phyloP scores from a whole-genome alignment of 2,113 vertebrate genomes.

The Pardalotus punctatus region DNA sequence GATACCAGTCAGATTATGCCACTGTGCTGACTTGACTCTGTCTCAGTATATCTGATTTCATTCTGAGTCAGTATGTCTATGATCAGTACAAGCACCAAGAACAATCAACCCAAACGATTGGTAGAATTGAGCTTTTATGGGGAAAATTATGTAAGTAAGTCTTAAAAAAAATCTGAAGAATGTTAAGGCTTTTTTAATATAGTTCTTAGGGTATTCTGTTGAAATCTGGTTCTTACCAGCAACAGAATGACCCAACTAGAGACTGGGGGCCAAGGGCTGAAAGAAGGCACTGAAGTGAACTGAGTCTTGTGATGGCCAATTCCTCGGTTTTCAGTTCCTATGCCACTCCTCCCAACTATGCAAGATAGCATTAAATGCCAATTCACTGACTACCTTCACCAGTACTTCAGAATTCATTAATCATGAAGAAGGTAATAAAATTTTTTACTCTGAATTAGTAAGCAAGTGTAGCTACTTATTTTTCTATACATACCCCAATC shows the following conservation, averaged over 20 bases:
- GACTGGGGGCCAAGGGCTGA: background rate
- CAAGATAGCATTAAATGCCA: background rate
- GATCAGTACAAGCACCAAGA: background rate
- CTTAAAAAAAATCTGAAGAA: background rate
- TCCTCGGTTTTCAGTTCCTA: background rate
- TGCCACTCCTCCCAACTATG: background rate
- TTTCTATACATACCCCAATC: conserved; percentile 85
- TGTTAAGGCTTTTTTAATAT: background rate
- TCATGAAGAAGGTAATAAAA: background rate
- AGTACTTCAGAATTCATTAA: background rate
- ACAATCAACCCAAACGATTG: background rate
- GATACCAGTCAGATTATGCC: background rate
- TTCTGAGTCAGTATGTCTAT: background rate
- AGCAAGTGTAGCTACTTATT: background rate
- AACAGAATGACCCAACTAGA: background rate
- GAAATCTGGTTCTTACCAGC: background rate
- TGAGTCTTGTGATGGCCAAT: background rate
- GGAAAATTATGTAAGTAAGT: fast-evolving
- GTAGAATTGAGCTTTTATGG: background rate
- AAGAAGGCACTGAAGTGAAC: background rate
- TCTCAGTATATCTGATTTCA: background rate
- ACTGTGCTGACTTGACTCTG: background rate
- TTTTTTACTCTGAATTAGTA: background rate
- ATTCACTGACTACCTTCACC: background rate
- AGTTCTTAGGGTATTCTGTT: background rate